Evolutionary conservation across 1,140 invertebrate genomes (phyloP).

Genomic region (Drosophila nigromelanica): DNA sequence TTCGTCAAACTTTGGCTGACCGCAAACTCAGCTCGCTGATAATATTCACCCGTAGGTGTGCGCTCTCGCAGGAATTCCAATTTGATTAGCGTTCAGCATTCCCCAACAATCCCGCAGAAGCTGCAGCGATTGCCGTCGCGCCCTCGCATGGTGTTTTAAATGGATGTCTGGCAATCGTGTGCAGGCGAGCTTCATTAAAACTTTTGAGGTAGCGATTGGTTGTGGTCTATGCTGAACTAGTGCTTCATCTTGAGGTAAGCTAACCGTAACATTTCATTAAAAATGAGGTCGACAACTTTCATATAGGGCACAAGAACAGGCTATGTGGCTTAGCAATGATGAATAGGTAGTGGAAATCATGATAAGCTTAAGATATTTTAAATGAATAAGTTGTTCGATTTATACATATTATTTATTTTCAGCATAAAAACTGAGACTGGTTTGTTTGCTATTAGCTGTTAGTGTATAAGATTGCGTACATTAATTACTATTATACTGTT

Average conservation of each 20-base stretch:
- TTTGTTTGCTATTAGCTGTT: no score
- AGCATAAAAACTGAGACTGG: no score
- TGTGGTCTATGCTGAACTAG: conserved; percentile 27
- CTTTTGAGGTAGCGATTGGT: conserved; percentile 40
- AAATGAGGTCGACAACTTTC: conserved; percentile 41
- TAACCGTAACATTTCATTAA: conserved; percentile 53
- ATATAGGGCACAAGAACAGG: conserved; percentile 1
- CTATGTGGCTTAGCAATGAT: conserved; percentile 15
- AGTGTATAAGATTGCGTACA: no score
- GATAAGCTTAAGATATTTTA: not conserved
- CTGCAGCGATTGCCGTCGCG: not conserved
- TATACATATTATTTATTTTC: no score
- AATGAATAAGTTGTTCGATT: no score
- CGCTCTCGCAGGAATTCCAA: conserved; percentile 28
- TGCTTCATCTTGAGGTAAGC: conserved; percentile 13
- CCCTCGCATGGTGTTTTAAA: conserved; percentile 12
- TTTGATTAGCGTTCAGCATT: conserved; percentile 38
- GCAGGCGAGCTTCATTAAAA: conserved; percentile 54
- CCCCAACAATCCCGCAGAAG: conserved; percentile 17
- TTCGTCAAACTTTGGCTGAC: conserved; percentile 47
- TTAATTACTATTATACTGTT: no score
- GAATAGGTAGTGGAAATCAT: not conserved
- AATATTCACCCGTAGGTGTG: conserved; percentile 34
- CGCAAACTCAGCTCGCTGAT: conserved; percentile 37
- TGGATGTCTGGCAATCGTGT: conserved; percentile 44